Evolutionary conservation across 1,140 invertebrate species (phyloP).

Genomic region (Pseudoatta argentina): DNA sequence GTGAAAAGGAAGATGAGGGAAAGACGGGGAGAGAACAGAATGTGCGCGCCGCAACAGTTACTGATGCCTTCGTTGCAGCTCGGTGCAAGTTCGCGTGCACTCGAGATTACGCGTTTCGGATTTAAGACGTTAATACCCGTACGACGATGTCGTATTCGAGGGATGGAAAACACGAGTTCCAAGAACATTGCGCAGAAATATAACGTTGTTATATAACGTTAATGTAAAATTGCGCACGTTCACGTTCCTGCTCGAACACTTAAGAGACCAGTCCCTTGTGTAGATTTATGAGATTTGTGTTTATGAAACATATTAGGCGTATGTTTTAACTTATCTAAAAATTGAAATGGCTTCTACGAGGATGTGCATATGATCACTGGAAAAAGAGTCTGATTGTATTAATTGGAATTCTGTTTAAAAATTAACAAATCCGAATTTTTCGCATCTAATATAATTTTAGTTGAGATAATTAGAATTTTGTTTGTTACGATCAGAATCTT

Average conservation of each 20-base stretch:
- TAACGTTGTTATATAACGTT: conserved; percentile 38
- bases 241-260: background rate
- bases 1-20: conserved; percentile 37
- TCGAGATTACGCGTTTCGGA: conserved; percentile 1
- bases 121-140: conserved; percentile 2
- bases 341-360: background rate
- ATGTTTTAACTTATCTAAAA: background rate
- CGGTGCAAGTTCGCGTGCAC: background rate
- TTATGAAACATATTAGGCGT: background rate
- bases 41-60: conserved; percentile 28
- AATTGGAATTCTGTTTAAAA: no score
- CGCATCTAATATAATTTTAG: no score
- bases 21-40: conserved; percentile 37
- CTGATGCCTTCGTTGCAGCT: background rate
- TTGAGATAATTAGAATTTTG: no score
- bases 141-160: background rate
- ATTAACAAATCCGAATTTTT: no score
- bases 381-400: no score
- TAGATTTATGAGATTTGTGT: conserved; percentile 27
- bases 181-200: conserved; percentile 4
- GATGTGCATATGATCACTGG: no score
- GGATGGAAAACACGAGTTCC: background rate
- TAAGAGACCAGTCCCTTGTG: background rate
- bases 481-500: no score
- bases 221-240: conserved; percentile 24